Base-by-base conservation (phyloP, 2,888 invertebrate species). In the Oscheius onirici region DNA sequence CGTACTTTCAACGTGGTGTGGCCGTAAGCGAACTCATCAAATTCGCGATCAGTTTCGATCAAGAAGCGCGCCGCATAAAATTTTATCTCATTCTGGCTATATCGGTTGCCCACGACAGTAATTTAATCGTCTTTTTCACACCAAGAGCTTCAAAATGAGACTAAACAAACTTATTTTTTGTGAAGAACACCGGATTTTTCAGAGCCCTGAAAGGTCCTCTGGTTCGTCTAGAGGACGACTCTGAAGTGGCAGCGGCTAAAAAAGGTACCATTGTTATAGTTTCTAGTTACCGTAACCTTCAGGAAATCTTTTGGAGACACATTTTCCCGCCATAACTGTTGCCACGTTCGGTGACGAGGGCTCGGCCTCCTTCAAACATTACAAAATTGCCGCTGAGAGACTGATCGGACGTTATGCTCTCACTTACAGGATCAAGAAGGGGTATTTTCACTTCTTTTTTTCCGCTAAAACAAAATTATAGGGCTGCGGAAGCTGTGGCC, bases 401-500 rank as follows among this genome's bases (percentile, higher is more conserved):
- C 76, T 86, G 26, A 69, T 72, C 44, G 86, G 86, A 17, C 80
- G 82, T 58, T 86, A 84, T 60, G 84, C 80, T 55, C 51, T 83
- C 17, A 77, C 80, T n/a, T 76, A 75, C 61, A 67, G 43, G 10
- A 57, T 81, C 10, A 67, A 68, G 52, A 66, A 74, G 41, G 75
- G 74, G 81, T 79, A 17, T 13, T 46, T 49, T 58, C 22, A 10
- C 22, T 17, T 49, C 17, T 17, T 1, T 20, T 17, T 49, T 10
- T 17, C 22, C 22, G n/a, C n/a, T n/a, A n/a, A n/a, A n/a, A n/a
- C n/a, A n/a, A n/a, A n/a, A n/a, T 28, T 61, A 15, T 43, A 72
- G 61, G 20, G 15, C 76, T 1, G 68, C 65, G 0, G 51, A 84
- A 1, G 57, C 80, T 2, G 61, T 85, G 5, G 63, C 81, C n/a